Percentiles rank a stretch among this genome's conserved stretches.
These are phyloP conservation scores for Lampris incognitus DNA, from an alignment of 2,113 vertebrate genomes.

Conservation along the genomic window DNA sequence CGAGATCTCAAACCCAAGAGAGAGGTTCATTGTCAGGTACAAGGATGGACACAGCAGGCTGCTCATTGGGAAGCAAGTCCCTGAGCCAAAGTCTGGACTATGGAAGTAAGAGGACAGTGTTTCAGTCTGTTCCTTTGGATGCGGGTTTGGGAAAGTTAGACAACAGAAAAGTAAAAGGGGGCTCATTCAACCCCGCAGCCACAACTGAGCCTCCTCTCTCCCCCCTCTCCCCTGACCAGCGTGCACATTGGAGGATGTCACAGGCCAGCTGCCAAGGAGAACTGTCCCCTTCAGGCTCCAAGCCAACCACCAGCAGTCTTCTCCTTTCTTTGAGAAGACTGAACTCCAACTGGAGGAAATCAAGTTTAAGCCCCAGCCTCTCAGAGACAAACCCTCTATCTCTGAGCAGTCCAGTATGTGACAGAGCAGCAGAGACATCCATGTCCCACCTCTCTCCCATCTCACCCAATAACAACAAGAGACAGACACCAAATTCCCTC, in stretches of 20 bases:
- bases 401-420: slow-evolving; percentile 15
- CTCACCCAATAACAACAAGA: slow-evolving; percentile 47
- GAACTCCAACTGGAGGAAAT: slow-evolving; percentile 52
- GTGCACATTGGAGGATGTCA: slow-evolving; percentile 53
- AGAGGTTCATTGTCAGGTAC: slow-evolving; percentile 49
- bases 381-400: slow-evolving; percentile 27
- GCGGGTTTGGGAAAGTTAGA: slow-evolving; percentile 34
- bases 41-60: slow-evolving; percentile 58
- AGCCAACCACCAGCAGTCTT: slow-evolving; percentile 78
- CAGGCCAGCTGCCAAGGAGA: slow-evolving; percentile 47
- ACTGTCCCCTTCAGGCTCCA: slow-evolving; percentile 64
- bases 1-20: slow-evolving; percentile 15
- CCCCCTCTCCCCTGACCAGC: slow-evolving; percentile 40
- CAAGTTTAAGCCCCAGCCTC: slow-evolving; percentile 7
- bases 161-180: slow-evolving; percentile 33
- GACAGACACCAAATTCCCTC: slow-evolving; percentile 41
- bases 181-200: slow-evolving; percentile 5
- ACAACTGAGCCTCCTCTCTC: slow-evolving; percentile 9
- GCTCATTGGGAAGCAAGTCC: slow-evolving; percentile 68
- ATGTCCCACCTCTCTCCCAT: slow-evolving; percentile 22
- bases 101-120: slow-evolving; percentile 52
- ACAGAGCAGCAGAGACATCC: slow-evolving; percentile 36
- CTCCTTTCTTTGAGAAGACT: slow-evolving; percentile 77
- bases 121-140: slow-evolving; percentile 59
- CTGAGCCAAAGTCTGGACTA: slow-evolving; percentile 35